Base-by-base conservation (phyloP, 1,140 invertebrate genomes). In the Vollenhovia emeryi region DNA sequence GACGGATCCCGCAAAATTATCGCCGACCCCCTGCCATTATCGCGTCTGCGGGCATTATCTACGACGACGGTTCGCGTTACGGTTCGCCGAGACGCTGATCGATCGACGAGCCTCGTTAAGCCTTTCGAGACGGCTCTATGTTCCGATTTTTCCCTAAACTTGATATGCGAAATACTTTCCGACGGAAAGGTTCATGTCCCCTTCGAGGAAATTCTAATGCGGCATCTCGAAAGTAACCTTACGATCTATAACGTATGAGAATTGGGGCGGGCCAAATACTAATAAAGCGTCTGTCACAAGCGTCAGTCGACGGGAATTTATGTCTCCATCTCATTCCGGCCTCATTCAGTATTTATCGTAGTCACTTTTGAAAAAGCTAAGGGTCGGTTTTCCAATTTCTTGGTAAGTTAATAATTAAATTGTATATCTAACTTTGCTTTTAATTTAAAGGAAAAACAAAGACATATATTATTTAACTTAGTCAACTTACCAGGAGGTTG, bases 21-120 rank as follows among this genome's bases (percentile, higher is more conserved):
- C 87, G 76, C 33, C 36, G 6, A 79, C 18, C n/a, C 11, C 24
- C 30, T 45, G 52, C 86, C 69, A 86, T 88, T 86, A 71, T 75
- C 13, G 43, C 45, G 7, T 45, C 21, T 9, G n/a, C 24, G 45
- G 64, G 6, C 55, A 82, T 82, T 82, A 76, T 82, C 48, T 43
- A 75, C 15, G 86, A 78, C 43, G 57, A 50, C 33, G 80, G 73
- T 52, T 55, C 45, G 13, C 74, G 66, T 27, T 48, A 69, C 21
- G 15, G 79, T 18, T 0, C 45, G 43, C n/a, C 75, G 33, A 36
- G 33, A 36, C 6, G 33, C 33, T 36, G 52, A 88, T 88, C 86
- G 75, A 88, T 83, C 11, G 30, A 52, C 2, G 11, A 40, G n/a
- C 13, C 11, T 50, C 30, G 45, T 24, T 33, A 24, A 50, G n/a